These are phyloP conservation scores for Miniopterus natalensis DNA, from an alignment of 2,113 vertebrate species.

Conservation along the genomic window DNA sequence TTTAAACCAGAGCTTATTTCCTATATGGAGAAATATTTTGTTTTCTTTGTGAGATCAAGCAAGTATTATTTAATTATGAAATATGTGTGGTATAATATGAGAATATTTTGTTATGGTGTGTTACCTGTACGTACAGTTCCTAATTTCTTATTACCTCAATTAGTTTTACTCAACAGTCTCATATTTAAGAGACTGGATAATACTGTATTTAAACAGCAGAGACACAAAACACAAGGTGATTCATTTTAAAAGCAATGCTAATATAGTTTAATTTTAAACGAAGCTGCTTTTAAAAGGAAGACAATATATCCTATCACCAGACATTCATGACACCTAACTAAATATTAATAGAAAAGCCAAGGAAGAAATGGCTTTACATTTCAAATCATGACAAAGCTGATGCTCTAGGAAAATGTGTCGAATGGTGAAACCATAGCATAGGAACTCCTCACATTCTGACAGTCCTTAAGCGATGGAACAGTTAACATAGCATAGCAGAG, in stretches of 20 bases:
- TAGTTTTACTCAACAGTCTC: conserved; percentile 67
- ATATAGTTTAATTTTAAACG: conserved; percentile 52
- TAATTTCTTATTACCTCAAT: conserved; percentile 77
- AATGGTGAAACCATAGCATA: not conserved
- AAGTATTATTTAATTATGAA: conserved; percentile 74
- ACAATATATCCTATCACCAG: not conserved
- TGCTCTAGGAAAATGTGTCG: conserved; percentile 25
- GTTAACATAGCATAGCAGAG: conserved; percentile 92
- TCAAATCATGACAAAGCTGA: conserved; percentile 73
- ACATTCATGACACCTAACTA: conserved; percentile 52
- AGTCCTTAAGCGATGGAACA: conserved; percentile 87
- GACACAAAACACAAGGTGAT: conserved; percentile 56
- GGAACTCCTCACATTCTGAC: conserved; percentile 79
- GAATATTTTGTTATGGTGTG: conserved; percentile 57
- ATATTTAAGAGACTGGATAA: conserved; percentile 66
- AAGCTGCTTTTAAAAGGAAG: conserved; percentile 33
- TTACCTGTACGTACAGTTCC: conserved; percentile 45
- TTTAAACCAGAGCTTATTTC: conserved; percentile 39
- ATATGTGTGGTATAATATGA: conserved; percentile 51
- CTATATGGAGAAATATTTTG: not conserved
- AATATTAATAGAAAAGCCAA: conserved; percentile 71
- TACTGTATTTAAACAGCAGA: conserved; percentile 49
- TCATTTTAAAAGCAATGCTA: conserved; percentile 51
- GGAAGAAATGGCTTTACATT: conserved; percentile 61
- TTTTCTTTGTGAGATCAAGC: conserved; percentile 28